phyloP scores from a whole-genome alignment of 1,140 invertebrate species.

The Dendrolimus punctatus region DNA sequence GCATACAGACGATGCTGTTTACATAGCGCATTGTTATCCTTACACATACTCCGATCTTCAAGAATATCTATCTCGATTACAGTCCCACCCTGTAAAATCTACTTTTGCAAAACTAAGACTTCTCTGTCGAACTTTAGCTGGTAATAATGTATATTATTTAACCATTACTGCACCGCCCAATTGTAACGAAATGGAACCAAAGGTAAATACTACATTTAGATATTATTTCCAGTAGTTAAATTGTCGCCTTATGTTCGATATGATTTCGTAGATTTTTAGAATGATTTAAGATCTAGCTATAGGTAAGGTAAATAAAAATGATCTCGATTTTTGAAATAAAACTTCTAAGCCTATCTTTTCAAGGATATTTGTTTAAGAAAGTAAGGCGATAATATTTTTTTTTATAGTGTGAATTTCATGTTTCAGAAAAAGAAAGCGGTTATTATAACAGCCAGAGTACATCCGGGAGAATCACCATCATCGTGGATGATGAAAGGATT shows the following conservation, averaged over 20 bases:
- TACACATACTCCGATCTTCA: conserved; percentile 94
- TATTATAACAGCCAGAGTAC: conserved; percentile 91
- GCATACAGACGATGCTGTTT: conserved; percentile 92
- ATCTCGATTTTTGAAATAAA: background rate
- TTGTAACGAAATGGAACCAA: conserved; percentile 71
- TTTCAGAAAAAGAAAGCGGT: conserved; percentile 84
- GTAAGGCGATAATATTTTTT: too few species aligned
- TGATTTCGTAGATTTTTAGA: too few species aligned
- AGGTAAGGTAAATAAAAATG: background rate
- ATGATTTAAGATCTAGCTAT: too few species aligned
- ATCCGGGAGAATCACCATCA: conserved; percentile 96
- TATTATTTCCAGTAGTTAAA: too few species aligned
- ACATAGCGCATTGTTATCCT: conserved; percentile 96
- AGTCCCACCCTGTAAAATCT: conserved; percentile 85
- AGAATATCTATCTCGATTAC: conserved; percentile 80
- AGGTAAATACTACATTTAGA: conserved; percentile 23
- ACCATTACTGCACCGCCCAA: conserved; percentile 86
- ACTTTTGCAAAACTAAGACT: conserved; percentile 84
- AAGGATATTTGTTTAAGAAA: too few species aligned
- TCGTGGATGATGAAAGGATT: conserved; percentile 98
- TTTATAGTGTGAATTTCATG: background rate
- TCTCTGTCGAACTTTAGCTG: conserved; percentile 89
- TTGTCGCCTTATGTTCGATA: too few species aligned
- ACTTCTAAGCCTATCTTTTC: too few species aligned
- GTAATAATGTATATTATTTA: conserved; percentile 93